Percentiles rank a stretch among this genome's conserved stretches.
These are phyloP conservation scores for Drosophila neonasuta DNA, from an alignment of 2,888 invertebrate genomes.

Conservation along the genomic window DNA sequence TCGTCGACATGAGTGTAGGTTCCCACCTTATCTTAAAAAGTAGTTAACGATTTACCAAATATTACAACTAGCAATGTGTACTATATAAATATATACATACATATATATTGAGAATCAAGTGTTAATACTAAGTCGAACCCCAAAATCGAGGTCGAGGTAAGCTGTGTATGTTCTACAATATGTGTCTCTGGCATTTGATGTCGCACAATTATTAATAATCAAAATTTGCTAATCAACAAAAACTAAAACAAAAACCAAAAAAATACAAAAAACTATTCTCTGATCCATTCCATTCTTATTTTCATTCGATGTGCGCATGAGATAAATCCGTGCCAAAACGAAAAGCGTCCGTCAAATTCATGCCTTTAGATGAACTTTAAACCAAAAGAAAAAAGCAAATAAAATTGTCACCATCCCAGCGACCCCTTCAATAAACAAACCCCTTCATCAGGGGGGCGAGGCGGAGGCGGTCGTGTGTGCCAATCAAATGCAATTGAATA, in stretches of 20 bases:
- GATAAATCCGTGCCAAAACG: slow-evolving; percentile 80
- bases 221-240: not conserved
- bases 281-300: slow-evolving; percentile 42
- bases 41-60: slow-evolving; percentile 4
- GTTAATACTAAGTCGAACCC: slow-evolving; percentile 11
- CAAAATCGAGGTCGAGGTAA: slow-evolving; percentile 63
- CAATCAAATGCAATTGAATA: slow-evolving; percentile 21
- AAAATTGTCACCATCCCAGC: slow-evolving; percentile 12
- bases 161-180: slow-evolving; percentile 40
- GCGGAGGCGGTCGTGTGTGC: slow-evolving; percentile 16
- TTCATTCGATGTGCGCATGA: slow-evolving; percentile 54
- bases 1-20: slow-evolving; percentile 5
- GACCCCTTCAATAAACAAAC: slow-evolving; percentile 6
- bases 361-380: slow-evolving; percentile 81
- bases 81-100: not conserved
- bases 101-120: not conserved
- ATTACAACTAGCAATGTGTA: slow-evolving; percentile 1
- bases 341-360: slow-evolving; percentile 82
- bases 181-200: slow-evolving; percentile 24
- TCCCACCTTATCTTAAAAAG: slow-evolving; percentile 6
- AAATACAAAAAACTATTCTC: slow-evolving; percentile 32
- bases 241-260: slow-evolving; percentile 17
- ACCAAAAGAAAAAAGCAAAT: slow-evolving; percentile 61
- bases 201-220: slow-evolving; percentile 15
- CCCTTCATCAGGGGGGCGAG: not conserved